Base-by-base conservation (phyloP, 2,113 vertebrate genomes). In the Chaetura pelagica region DNA sequence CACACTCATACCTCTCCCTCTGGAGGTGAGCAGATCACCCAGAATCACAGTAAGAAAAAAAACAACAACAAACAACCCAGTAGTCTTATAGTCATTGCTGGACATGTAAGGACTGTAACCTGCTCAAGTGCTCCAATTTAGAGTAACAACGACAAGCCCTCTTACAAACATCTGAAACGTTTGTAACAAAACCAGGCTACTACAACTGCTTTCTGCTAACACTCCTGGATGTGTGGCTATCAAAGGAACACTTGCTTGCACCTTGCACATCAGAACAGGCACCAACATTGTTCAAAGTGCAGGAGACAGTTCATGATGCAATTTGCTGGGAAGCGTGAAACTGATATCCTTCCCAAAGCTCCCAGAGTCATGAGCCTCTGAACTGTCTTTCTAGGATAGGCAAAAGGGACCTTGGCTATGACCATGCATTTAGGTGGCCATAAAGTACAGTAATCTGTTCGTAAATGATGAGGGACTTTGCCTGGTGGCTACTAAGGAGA, bases 101-200 rank as follows among this genome's bases (percentile, higher is more conserved):
- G 18, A 66, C 1, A 1, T 14, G 34, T 5, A 52, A 24, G 6
- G 32, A 32, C 46, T 24, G 18, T 9, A 38, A 71, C 10, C 0
- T 2, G 24, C 12, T 59, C 42, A 66, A 32, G 26, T 7, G 13
- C 29, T 49, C 29, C 29, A 20, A 77, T 9, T 11, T 7, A 62
- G 35, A 88, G 32, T 17, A 74, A n/a, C 4, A 54, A 11, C 0
- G 1, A 61, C 3, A 12, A 74, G 10, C 6, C 4, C 23, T 5
- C 12, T 68, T 26, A 76, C 2, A 42, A 34, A 80, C 32, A 48
- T 68, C 27, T 74, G 20, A 14, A 46, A 35, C 35, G 78, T 66
- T 12, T 48, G 49, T 11, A 66, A 66, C 27, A 22, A 89, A 30
- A 30, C 35, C n/a, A 87, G 46, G n/a, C 35, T 57, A 20, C 29